phyloP scores from a whole-genome alignment of 2,113 vertebrate species.

The Erythrolamprus reginae region DNA sequence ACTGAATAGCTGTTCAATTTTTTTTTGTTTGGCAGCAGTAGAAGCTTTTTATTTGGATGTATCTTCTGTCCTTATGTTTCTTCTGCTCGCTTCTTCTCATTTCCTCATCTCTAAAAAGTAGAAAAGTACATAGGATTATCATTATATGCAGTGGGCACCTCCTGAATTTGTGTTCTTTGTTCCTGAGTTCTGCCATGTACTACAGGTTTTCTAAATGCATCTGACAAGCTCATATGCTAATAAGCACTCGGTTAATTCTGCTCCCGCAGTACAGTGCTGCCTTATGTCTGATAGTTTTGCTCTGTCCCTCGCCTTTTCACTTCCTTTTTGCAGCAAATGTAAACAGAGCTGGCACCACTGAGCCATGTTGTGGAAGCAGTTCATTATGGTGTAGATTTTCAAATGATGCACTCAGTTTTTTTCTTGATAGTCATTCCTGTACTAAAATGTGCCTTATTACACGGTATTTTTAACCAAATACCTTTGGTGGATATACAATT shows the following conservation, averaged over 20 bases:
- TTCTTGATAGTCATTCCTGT: neutral
- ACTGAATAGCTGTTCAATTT: neutral
- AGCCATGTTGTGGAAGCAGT: neutral
- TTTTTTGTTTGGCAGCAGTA: neutral
- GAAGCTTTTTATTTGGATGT: neutral
- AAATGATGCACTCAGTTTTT: neutral
- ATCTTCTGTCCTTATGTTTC: neutral
- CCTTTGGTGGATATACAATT: neutral
- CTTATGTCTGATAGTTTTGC: constrained; percentile 47
- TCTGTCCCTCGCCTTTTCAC: constrained; percentile 1
- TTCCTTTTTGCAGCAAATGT: constrained; percentile 18
- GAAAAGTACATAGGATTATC: neutral
- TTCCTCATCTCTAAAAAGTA: neutral
- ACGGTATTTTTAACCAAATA: neutral
- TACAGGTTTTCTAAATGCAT: neutral
- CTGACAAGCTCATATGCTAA: constrained; percentile 26
- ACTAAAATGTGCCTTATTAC: neutral
- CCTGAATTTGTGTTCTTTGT: neutral
- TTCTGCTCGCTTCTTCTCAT: neutral
- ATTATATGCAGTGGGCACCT: neutral
- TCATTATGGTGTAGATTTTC: neutral
- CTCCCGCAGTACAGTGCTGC: constrained; percentile 46
- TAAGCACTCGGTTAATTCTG: constrained; percentile 47
- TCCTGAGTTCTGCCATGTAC: neutral
- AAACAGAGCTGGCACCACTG: constrained; percentile 8